These are phyloP conservation scores for Martes flavigula DNA, from an alignment of 2,797 vertebrate species.

Conservation along the genomic window DNA sequence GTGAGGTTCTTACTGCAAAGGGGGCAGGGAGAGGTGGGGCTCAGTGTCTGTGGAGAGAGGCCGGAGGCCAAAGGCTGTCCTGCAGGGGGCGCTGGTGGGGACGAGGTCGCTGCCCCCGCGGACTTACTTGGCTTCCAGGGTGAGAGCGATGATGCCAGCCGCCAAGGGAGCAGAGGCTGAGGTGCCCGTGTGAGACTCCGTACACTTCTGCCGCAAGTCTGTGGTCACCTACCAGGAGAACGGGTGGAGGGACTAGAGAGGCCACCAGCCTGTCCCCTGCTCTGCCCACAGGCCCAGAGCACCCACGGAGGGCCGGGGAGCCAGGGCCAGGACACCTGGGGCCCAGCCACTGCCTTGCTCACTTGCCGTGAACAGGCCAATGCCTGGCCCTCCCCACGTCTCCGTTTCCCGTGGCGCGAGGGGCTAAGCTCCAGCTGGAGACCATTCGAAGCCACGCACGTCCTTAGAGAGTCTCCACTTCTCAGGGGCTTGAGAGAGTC, in stretches of 20 bases:
- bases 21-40: background rate
- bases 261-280: background rate
- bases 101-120: accelerated
- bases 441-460: accelerated
- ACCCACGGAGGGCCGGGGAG: background rate
- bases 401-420: background rate
- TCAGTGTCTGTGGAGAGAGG: conserved; percentile 86
- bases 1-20: conserved; percentile 93
- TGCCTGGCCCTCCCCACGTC: background rate
- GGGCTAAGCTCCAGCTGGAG: background rate
- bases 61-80: background rate
- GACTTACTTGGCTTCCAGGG: conserved; percentile 91
- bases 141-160: conserved; percentile 97
- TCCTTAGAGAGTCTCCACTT: background rate
- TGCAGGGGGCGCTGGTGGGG: background rate
- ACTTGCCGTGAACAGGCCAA: background rate
- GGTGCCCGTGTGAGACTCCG: conserved; percentile 96
- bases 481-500: background rate
- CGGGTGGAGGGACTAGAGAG: background rate
- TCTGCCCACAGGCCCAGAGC: background rate
- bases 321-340: background rate
- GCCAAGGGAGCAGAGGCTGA: conserved; percentile 97
- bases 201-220: conserved; percentile 97
- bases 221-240: conserved; percentile 90
- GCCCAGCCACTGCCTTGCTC: background rate